Evolutionary conservation across 2,113 vertebrate species (phyloP).

Genomic region (Hymenochirus boettgeri): DNA sequence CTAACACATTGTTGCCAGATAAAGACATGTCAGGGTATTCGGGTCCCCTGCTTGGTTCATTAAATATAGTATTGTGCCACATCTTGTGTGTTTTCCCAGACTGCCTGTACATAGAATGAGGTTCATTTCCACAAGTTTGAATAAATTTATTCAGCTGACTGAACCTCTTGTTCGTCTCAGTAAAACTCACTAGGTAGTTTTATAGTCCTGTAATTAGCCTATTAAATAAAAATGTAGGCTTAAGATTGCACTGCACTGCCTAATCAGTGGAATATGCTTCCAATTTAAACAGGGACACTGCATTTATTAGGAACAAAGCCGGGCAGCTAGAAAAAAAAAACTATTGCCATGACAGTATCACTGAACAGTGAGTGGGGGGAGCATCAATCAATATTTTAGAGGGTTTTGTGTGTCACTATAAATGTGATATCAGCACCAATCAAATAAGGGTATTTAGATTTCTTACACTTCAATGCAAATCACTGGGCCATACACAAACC

Average conservation of each 20-base stretch:
- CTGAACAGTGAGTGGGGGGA: neutral
- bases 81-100: constrained; percentile 85
- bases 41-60: constrained; percentile 79
- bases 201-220: constrained; percentile 84
- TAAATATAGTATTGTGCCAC: constrained; percentile 82
- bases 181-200: constrained; percentile 82
- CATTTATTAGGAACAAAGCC: constrained; percentile 73
- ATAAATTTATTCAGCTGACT: constrained; percentile 86
- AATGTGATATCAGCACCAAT: too few relatives aligned
- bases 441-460: too few relatives aligned
- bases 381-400: too few relatives aligned
- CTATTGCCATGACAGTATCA: constrained; percentile 5
- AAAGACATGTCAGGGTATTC: constrained; percentile 71
- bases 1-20: constrained; percentile 62
- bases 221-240: constrained; percentile 80
- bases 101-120: constrained; percentile 73
- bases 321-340: constrained; percentile 37
- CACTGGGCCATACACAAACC: too few relatives aligned
- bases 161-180: constrained; percentile 79
- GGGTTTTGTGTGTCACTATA: too few relatives aligned
- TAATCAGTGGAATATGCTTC: constrained; percentile 74
- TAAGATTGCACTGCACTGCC: constrained; percentile 73
- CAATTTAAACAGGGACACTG: constrained; percentile 72
- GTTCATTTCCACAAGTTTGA: constrained; percentile 81
- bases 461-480: too few relatives aligned